Base-by-base conservation (phyloP, 2,888 invertebrate genomes). In the Thereva unica region DNA sequence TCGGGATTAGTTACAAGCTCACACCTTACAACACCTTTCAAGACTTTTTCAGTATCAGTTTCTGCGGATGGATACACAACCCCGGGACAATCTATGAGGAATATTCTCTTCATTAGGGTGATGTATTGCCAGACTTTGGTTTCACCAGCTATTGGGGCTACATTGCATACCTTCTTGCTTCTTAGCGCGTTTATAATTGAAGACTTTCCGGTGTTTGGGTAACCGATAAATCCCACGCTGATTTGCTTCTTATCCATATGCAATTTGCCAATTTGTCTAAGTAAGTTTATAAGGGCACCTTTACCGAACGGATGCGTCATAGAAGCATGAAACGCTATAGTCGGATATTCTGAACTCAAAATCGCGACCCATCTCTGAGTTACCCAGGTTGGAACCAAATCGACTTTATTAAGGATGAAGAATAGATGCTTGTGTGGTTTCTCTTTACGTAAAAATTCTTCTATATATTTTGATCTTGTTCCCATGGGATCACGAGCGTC, bases 71-170 rank as follows among this genome's bases (percentile, higher is more conserved):
- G 97, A 82, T 97, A 97, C 4, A 99, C 99, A 64, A 99, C 92
- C 42, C 99, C 99, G 3, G 99, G 99, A 80, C 98, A 99, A 83
- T 99, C 99, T 73, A 99, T 97, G 9, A 99, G 84, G 79, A 93
- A 99, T 76, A 99, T 98, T 73, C 94, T 86, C 74, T 88, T 89
- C 98, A 99, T 99, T 64, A 99, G 82, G 1, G 98, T 97, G 49
- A 99, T 96, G 78, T 99, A 99, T 79, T 99, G 99, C 99, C 99
- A 99, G 1, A 98, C 97, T 83, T 95, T 95, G 0, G 94, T 95
- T 82, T 95, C 94, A 4, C 99, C 99, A 67, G 99, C 98, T 75
- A 99, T 95, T 0, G 99, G 99, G 4, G 99, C 99, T 0, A 92
- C 97, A 80, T 97, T 99, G 79, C 99, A 99, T 0, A 99, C 99